Percentiles rank a stretch among this genome's conserved stretches.
These are phyloP conservation scores for Tetraneura akinire DNA, from an alignment of 1,140 invertebrate species.

Conservation along the genomic window DNA sequence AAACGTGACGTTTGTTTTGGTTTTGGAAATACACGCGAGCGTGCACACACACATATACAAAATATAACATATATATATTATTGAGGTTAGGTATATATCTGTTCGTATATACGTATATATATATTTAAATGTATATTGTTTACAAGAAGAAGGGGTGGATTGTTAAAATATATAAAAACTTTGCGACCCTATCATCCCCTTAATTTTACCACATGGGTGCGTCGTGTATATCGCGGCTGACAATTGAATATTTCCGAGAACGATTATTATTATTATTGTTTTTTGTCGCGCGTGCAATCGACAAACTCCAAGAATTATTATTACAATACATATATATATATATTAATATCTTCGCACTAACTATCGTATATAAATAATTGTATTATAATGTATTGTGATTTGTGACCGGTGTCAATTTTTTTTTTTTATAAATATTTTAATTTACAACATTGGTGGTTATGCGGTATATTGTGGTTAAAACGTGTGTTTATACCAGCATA, in stretches of 20 bases:
- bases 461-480: no score
- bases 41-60: not conserved
- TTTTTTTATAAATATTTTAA: no score
- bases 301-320: no score
- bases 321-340: no score
- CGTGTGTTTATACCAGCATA: no score
- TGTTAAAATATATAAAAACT: constrained; percentile 41
- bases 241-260: constrained; percentile 36
- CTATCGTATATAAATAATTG: no score
- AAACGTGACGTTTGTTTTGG: constrained; percentile 38
- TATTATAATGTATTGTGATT: no score
- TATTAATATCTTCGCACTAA: no score
- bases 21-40: not conserved
- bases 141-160: constrained; percentile 40
- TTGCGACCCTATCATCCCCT: constrained; percentile 1
- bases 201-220: constrained; percentile 43
- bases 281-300: not conserved
- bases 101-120: not conserved
- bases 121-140: not conserved
- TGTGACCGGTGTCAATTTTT: no score
- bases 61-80: not conserved
- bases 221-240: not conserved
- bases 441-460: no score
- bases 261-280: constrained; percentile 13
- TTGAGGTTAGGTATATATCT: not conserved